Evolutionary conservation across 2,113 vertebrate species (phyloP).

Genomic region (Brachypteracias leptosomus): DNA sequence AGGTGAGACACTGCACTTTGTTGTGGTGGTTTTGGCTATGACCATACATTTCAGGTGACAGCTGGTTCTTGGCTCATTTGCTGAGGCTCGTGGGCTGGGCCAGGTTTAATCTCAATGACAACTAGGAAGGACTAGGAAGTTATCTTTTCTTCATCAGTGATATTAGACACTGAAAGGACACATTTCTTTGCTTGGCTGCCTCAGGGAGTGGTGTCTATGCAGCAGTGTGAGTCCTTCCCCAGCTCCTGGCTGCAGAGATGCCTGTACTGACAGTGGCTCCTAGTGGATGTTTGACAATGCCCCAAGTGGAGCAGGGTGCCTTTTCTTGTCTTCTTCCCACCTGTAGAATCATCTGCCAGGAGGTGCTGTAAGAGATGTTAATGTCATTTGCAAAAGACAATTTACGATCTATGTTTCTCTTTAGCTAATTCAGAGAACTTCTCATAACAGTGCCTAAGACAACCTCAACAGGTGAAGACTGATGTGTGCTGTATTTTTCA

Average conservation of each 20-base stretch:
- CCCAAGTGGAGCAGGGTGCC: background rate
- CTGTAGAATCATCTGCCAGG: rapidly evolving
- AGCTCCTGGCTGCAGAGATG: background rate
- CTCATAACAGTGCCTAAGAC: background rate
- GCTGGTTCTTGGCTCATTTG: background rate
- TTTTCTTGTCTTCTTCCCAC: background rate
- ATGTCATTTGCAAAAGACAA: background rate
- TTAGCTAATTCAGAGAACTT: background rate
- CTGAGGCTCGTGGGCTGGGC: rapidly evolving
- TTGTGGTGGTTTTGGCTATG: background rate
- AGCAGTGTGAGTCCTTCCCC: background rate
- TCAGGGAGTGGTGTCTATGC: rapidly evolving
- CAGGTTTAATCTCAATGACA: background rate
- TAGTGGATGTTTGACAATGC: background rate
- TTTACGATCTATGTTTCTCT: background rate
- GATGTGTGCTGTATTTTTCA: background rate
- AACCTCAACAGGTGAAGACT: background rate
- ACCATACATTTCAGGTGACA: background rate
- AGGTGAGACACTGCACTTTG: background rate
- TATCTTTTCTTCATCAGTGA: background rate
- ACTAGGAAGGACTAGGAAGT: background rate
- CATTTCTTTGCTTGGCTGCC: background rate
- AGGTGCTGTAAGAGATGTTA: background rate
- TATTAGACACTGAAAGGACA: background rate
- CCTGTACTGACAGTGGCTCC: background rate